phyloP scores from a whole-genome alignment of 1,140 invertebrate genomes.

The Sycophaga agraensis region DNA sequence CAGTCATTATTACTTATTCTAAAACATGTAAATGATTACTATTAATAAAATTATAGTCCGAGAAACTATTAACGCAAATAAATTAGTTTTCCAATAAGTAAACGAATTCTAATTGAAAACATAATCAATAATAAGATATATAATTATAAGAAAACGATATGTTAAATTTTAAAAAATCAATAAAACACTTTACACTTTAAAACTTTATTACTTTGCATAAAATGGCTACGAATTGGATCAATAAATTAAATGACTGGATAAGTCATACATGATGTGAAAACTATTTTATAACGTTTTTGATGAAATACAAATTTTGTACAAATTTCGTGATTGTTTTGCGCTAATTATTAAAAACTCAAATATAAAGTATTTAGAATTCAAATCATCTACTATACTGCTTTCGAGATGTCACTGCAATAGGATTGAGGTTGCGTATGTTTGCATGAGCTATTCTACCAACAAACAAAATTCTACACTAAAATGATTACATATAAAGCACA shows the following conservation, averaged over 20 bases:
- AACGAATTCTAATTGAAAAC: too few species aligned
- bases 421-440: neutral
- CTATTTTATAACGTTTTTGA: neutral
- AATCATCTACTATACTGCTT: conserved; percentile 42
- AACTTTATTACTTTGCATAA: conserved; percentile 16
- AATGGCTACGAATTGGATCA: conserved; percentile 27
- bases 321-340: conserved; percentile 11
- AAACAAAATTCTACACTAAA: too few species aligned
- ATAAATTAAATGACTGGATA: conserved; percentile 6
- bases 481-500: neutral
- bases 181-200: conserved; percentile 19
- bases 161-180: too few species aligned
- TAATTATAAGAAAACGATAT: too few species aligned
- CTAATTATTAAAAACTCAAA: conserved; percentile 19
- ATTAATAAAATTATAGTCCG: too few species aligned
- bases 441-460: neutral
- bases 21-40: conserved; percentile 1
- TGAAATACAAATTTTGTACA: neutral
- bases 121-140: too few species aligned
- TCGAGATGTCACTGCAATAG: conserved; percentile 39
- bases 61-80: neutral
- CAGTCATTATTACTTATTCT: conserved; percentile 65
- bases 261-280: neutral
- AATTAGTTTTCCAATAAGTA: too few species aligned
- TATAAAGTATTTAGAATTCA: conserved; percentile 4